These are phyloP conservation scores for Hestina assimilis DNA, from an alignment of 1,140 invertebrate species.

Conservation along the genomic window DNA sequence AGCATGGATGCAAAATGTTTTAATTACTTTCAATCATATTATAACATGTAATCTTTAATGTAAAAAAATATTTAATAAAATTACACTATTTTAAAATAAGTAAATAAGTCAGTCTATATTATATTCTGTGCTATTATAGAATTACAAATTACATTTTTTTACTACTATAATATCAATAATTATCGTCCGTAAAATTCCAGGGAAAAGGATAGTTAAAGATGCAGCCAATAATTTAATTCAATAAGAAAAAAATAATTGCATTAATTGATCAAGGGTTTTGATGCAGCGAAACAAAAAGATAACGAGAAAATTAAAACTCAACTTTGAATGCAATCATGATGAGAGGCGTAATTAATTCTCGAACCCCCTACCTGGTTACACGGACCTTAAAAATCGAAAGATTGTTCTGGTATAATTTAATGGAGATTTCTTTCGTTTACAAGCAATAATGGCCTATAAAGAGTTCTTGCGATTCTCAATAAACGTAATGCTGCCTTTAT, in stretches of 20 bases:
- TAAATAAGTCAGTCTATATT: too few species aligned
- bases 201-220: not conserved
- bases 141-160: too few species aligned
- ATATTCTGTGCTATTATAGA: too few species aligned
- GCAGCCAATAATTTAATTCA: not conserved
- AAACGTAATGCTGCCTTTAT: constrained; percentile 11
- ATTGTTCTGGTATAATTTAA: constrained; percentile 49
- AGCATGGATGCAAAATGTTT: too few species aligned
- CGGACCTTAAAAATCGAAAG: constrained; percentile 38
- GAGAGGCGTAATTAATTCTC: constrained; percentile 44
- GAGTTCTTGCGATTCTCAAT: constrained; percentile 22
- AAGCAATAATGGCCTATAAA: constrained; percentile 46
- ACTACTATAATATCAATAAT: too few species aligned
- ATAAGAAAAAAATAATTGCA: not conserved
- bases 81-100: too few species aligned
- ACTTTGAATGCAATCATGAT: constrained; percentile 13
- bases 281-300: constrained; percentile 4
- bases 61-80: too few species aligned
- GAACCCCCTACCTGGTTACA: constrained; percentile 41
- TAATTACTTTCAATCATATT: too few species aligned
- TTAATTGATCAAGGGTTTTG: not conserved
- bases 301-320: constrained; percentile 5
- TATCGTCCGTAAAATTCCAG: too few species aligned
- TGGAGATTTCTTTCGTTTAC: constrained; percentile 44
- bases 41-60: too few species aligned